Evolutionary conservation across 37 sponge, comb jelly and placozoan genomes (phyloP).

Genomic region (Cliona cf. orientalis): DNA sequence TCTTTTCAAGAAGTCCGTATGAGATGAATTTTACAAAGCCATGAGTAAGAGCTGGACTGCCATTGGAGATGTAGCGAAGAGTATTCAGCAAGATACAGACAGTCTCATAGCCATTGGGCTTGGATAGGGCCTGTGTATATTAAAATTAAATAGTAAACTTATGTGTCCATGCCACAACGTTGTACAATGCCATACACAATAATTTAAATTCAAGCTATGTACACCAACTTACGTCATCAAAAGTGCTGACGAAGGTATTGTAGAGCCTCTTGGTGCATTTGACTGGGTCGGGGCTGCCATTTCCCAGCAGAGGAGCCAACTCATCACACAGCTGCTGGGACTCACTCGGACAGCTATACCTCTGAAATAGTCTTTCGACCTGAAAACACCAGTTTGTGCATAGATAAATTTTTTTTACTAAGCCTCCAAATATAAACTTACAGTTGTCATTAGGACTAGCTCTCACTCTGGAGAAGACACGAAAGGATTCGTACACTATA

Average conservation of each 20-base stretch:
- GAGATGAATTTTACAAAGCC: constrained; percentile 16
- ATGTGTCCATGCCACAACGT: too few species aligned
- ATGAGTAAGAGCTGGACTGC: neutral
- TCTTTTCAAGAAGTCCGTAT: constrained; percentile 41
- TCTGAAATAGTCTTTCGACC: constrained; percentile 15
- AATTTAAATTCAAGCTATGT: neutral
- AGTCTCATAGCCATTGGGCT: neutral
- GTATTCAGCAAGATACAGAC: constrained; percentile 18
- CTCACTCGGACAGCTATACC: neutral
- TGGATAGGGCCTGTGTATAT: constrained; percentile 10
- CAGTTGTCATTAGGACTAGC: neutral
- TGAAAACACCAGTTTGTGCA: neutral
- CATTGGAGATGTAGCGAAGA: constrained; percentile 39
- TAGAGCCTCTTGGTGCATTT: constrained; percentile 53
- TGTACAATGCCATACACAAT: too few species aligned
- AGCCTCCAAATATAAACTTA: neutral
- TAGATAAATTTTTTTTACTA: neutral
- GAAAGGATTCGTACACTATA: too few species aligned
- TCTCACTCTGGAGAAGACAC: neutral
- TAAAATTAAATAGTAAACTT: neutral
- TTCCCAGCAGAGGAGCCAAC: constrained; percentile 13
- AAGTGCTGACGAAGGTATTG: neutral
- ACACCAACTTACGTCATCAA: constrained; percentile 17
- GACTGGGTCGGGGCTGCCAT: constrained; percentile 8
- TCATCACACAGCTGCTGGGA: neutral